Evolutionary conservation across 92 coral and sea anemone species (phyloP).

Genomic region (Umimayanthus chanpuru): DNA sequence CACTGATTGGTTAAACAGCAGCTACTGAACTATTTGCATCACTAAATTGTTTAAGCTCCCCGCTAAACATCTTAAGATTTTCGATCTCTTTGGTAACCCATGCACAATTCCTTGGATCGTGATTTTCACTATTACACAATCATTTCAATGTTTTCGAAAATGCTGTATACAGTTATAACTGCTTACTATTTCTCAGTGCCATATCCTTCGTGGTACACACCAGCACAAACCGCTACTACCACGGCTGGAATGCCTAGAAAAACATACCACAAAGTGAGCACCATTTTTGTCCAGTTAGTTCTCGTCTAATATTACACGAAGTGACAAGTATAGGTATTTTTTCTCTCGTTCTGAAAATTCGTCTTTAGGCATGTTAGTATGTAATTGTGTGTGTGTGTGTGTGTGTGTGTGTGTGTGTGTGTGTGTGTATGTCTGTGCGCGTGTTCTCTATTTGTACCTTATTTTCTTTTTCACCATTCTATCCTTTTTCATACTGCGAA

Average conservation of each 20-base stretch:
- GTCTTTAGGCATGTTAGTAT: neutral
- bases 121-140: neutral
- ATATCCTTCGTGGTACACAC: conserved; percentile 29
- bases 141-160: neutral
- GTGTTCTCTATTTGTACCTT: too few relatives aligned
- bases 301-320: neutral
- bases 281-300: neutral
- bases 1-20: too few relatives aligned
- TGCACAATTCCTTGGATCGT: neutral
- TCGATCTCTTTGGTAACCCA: neutral
- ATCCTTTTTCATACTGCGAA: too few relatives aligned
- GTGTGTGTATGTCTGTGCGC: too few relatives aligned
- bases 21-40: too few relatives aligned
- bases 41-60: too few relatives aligned
- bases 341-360: neutral
- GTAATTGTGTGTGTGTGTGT: neutral
- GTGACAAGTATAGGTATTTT: neutral
- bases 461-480: too few relatives aligned
- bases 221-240: conserved; percentile 22
- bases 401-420: too few relatives aligned
- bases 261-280: neutral
- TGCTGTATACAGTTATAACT: neutral
- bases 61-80: too few relatives aligned
- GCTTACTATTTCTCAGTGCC: conserved; percentile 29
- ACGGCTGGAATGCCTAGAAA: conserved; percentile 28